phyloP scores from a whole-genome alignment of 2,113 vertebrate genomes.

The Cryptomyrus ogoouensis region DNA sequence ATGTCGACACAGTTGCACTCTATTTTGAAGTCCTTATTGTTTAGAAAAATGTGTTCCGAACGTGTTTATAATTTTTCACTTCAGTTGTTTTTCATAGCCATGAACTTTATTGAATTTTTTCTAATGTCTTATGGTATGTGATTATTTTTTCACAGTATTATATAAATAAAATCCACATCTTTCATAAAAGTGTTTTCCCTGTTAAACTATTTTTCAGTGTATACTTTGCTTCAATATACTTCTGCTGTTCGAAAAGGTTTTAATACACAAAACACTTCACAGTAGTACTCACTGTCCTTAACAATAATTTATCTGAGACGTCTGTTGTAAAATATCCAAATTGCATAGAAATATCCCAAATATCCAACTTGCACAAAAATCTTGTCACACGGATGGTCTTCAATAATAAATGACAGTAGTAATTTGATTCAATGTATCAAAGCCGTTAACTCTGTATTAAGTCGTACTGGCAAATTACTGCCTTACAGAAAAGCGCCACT shows the following conservation, averaged over 20 bases:
- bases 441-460: background rate
- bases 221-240: background rate
- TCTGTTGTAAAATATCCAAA: background rate
- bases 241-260: background rate
- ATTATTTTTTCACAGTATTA: constrained; percentile 69
- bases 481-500: background rate
- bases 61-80: constrained; percentile 29
- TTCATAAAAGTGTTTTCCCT: constrained; percentile 46
- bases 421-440: background rate
- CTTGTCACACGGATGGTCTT: constrained; percentile 10
- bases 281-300: background rate
- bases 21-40: constrained; percentile 5
- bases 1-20: constrained; percentile 8
- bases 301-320: background rate
- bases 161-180: constrained; percentile 62
- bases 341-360: background rate
- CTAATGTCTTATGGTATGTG: constrained; percentile 62
- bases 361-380: background rate
- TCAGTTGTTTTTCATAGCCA: constrained; percentile 45
- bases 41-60: constrained; percentile 35
- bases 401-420: background rate
- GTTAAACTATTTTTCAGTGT: background rate
- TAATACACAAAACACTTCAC: background rate
- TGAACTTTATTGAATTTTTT: constrained; percentile 57
- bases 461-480: background rate